Evolutionary conservation across 2,888 invertebrate genomes (phyloP), one percentile per base, ranked within the genome.

Genomic region (Lycaena phlaeas): DNA sequence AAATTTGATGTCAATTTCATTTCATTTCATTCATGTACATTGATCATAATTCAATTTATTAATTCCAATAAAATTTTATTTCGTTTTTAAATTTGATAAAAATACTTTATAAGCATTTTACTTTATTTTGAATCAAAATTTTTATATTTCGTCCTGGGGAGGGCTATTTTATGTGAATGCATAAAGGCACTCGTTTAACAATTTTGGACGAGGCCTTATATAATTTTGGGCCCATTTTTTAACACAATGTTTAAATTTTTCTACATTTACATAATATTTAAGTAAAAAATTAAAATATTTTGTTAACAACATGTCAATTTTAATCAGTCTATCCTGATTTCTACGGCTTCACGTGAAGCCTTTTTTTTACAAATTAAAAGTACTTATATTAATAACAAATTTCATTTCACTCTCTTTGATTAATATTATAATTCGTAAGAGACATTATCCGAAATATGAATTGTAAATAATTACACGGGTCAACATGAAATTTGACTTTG

Each of bases 381-480:
- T 18, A 18, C 4, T 4, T 18, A 18, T 5, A 22, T 2, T 2
- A 22, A 6, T 6, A 22, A 5, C 9, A 22, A 2, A 5, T 4
- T 2, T 7, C 22, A 22, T 22, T 22, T 22, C 9, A 18, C 5
- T 5, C 2, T 18, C 11, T 6, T 10, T 17, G 10, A 10, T 18
- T 17, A 18, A 26, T 27, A 15, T 4, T 18, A 18, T 5, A 5
- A 18, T 18, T 18, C 18, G 18, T 18, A 18, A 18, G n/a, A n/a
- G n/a, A 18, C 5, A 4, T 15, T 14, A 37, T 26, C 14, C 14
- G n/a, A 37, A 27, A 37, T 15, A 37, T 37, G 14, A 37, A 37
- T 37, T 37, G 15, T 36, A 37, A 27, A 14, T 37, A 27, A 25
- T 10, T 15, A 17, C 15, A n/a, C n/a, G n/a, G n/a, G n/a, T n/a